Base-by-base conservation (phyloP, 35 echinoderm and acorn worm species). In the Eucidaris tribuloides region DNA sequence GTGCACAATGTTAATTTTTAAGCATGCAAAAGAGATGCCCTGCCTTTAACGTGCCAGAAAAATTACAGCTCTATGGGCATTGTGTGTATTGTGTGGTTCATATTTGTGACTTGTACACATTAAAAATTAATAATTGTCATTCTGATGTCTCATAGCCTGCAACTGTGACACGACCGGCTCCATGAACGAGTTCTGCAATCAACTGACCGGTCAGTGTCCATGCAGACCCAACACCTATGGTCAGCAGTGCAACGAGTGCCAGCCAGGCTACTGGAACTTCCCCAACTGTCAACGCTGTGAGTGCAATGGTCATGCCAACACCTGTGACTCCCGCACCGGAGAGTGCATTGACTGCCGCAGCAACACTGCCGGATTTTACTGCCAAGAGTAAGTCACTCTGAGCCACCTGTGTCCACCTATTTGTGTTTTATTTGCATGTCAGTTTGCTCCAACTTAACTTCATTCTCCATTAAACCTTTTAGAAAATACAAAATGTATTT, bases 241-340 rank as follows among this genome's bases (percentile, higher is more conserved):
- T 9, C 89, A 82, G 34, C 83, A 81, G 45, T 97, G 94, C 59
- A 85, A 97, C 65, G 59, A 85, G 41, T 97, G 94, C 27, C 77
- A 88, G 23, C 76, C 62, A 40, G 94, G 94, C 7, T 90, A 85
- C 89, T 97, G 57, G 80, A 97, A 90, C 76, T 97, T 97, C 82
- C 94, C 94, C 43, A 97, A 92, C 85, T 97, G 94, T 48, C 60
- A 58, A 65, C 43, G 55, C 39, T 97, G 94, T 58, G 4, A 82
- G 36, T 97, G 94, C 35, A 92, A 92, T 71, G 89, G 86, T 19
- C 90, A 91, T 65, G 89, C 89, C 6, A 81, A 79, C 20, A 61
- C 32, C 5, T 97, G 94, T 63, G 85, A 97, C 22, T 38, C 79
- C 42, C 62, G 34, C 5, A 89, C 85, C 2, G 94, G 94, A 60